Conservation (phyloP, 1,140 invertebrate species). For the Campoletis sonorensis region DNA sequence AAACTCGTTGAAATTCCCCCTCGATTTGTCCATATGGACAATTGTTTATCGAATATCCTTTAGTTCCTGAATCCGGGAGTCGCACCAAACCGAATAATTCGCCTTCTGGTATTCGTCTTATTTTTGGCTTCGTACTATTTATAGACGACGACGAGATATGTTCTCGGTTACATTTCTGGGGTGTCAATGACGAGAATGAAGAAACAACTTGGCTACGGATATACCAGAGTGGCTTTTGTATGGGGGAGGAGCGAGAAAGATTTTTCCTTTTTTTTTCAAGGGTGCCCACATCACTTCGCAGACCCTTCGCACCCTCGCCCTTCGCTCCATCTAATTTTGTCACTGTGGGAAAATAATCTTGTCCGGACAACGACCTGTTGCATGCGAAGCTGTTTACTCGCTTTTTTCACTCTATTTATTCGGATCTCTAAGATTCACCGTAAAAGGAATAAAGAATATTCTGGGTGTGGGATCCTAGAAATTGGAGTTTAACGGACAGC, state of each 20-base stretch:
- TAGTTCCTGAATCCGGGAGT: neutral
- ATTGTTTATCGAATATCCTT: conserved; percentile 32
- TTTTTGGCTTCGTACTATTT: conserved; percentile 23
- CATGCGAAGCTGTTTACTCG: conserved; percentile 14
- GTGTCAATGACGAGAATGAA: conserved; percentile 1
- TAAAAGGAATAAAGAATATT: conserved; percentile 16
- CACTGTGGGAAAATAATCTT: conserved; percentile 34
- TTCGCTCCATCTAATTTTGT: conserved; percentile 29
- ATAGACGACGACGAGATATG: conserved; percentile 2
- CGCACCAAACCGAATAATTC: neutral
- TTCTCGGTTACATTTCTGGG: neutral
- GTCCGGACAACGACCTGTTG: neutral
- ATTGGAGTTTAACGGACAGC: neutral
- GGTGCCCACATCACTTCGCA: conserved; percentile 18
- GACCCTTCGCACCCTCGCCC: conserved; percentile 10
- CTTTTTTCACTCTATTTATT: neutral
- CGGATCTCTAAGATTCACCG: neutral
- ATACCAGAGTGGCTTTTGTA: conserved; percentile 6
- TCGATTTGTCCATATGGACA: neutral
- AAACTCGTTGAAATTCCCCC: neutral
- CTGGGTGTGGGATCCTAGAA: neutral
- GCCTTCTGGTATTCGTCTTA: neutral
- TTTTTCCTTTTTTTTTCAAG: conserved; percentile 23
- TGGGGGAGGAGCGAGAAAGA: neutral
- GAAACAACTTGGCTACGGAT: conserved; percentile 40